Base-by-base conservation (phyloP, 2,888 invertebrate species). In the Pegoplata infirma region DNA sequence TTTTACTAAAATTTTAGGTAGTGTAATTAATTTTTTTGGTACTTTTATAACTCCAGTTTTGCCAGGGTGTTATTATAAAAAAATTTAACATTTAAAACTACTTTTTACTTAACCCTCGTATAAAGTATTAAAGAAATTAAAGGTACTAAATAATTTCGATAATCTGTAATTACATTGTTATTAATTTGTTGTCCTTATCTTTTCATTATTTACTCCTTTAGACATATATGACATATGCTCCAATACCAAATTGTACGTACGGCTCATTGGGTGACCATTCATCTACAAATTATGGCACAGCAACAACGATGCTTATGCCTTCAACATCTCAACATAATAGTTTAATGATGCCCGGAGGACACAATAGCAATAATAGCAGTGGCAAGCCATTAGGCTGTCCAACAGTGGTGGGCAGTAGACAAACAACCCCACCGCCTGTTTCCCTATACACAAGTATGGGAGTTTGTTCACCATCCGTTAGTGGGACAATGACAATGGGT, bases 151-250 rank as follows among this genome's bases (percentile, higher is more conserved):
- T 49, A 49, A 61, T 68, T 63, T 28, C 8, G 25, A 55, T 75
- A 63, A 71, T 49, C 63, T 19, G 25, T 53, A 19, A 61, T 63
- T 63, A 55, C 49, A 47, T 71, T 46, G 40, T 55, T 49, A 66
- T 69, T 69, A 53, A 69, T 69, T 59, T 49, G 32, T 55, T 72
- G 28, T 49, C 66, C 10, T 40, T 59, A 44, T 53, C 28, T 25
- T 17, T 17, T 12, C 10, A 28, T 53, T 46, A 32, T 53, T 36
- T 69, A 28, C 36, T 46, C 19, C 19, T 28, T n/a, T 59, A 78
- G 87, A 86, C 86, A 61, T 89, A 88, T 76, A 86, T 88, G 85
- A 86, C 88, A 79, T 88, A 89, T 83, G 88, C 88, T 69, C 89
- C 89, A 61, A 87, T 89, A 69, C 86, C 86, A 64, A 86, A 83